Evolutionary conservation across 30 jellyfish, hydroid and myxozoan species (phyloP), one percentile per base, ranked within the genome.

Genomic region (Sanderia malayensis): DNA sequence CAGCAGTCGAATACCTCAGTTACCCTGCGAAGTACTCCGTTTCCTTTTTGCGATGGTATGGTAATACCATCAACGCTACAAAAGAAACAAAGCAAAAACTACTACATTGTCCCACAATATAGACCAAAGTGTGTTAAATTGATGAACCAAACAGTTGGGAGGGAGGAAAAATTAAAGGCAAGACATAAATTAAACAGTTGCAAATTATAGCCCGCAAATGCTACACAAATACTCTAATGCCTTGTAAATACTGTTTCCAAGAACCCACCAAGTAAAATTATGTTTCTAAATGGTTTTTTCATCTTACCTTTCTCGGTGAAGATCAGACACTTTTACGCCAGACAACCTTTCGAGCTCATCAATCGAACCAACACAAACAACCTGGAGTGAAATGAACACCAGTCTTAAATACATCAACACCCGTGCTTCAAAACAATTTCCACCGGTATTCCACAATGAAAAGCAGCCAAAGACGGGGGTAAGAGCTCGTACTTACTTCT

Each of bases 1-100:
- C 99, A 93, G 65, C 99, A 93, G 55, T 93, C 99, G 44, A 93
- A 93, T 15, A 93, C 99, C 76, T 86, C 99, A 17, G 87, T 30
- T 27, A 86, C 94, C 2, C 99, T 66, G 32, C 82, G 78, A 20
- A 92, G 94, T 1, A 79, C 76, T 2, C 99, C 99, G 18, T 67
- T 80, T 7, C 96, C 96, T 19, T 69, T 80, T 61, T 85, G 76
- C 15, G 99, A 92, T 8, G 96, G 96, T 28, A 92, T 92, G 28
- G 96, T 77, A 46, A 92, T 79, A 61, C 79, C 79, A 71, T 92
- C 99, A 85, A 92, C 87, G 61, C 95, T 89, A 64, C 29, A 67
- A 65, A 23, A 21, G 19, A 31, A 27, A 69, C 65, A 41, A 0
- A 70, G 20, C 19, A 61, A 61, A 55, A 4, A 25, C 9, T 55